A percentile compares a stretch with the other conserved stretches of the same genome.
Evolutionary conservation across 2,888 invertebrate genomes (phyloP).

Genomic region (Lutraria lutraria): DNA sequence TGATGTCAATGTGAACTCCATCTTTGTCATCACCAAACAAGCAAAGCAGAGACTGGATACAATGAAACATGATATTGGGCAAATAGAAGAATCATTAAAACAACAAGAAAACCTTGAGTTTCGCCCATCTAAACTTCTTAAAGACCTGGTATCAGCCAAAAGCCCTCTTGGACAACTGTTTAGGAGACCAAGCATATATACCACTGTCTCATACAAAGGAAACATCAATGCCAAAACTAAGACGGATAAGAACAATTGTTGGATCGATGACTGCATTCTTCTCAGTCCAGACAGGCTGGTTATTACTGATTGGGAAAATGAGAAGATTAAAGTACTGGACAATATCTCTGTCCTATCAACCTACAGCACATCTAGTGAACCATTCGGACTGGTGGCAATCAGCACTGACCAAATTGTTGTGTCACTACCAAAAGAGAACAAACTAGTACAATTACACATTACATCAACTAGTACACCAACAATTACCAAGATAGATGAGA

Average conservation of each 20-base stretch:
- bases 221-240: neutral
- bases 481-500: neutral
- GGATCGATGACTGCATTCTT: neutral
- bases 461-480: neutral
- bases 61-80: neutral
- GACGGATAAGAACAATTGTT: neutral
- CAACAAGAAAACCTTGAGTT: neutral
- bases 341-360: neutral
- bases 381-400: neutral
- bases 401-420: neutral
- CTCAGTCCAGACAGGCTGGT: neutral
- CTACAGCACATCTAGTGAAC: neutral
- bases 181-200: neutral
- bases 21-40: constrained; percentile 14
- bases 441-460: neutral
- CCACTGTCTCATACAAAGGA: neutral
- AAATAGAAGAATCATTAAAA: neutral
- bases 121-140: neutral
- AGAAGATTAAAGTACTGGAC: neutral
- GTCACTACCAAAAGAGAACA: neutral
- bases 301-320: neutral
- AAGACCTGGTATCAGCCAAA: neutral
- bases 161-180: neutral
- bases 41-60: neutral
- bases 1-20: neutral